These are phyloP conservation scores for Xiphias gladius DNA, from an alignment of 2,113 vertebrate genomes.

Conservation along the genomic window DNA sequence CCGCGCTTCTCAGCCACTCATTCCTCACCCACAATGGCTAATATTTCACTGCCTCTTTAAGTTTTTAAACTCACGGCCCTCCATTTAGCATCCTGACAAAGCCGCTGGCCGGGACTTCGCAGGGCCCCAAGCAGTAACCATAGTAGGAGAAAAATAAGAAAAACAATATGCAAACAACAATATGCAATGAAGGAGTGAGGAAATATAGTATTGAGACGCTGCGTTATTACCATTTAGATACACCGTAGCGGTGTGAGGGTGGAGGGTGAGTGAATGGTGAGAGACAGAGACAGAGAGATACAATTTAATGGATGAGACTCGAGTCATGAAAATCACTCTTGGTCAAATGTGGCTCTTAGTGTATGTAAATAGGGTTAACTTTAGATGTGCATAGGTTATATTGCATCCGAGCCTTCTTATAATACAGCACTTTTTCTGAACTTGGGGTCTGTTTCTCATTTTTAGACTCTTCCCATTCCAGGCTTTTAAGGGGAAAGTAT, in stretches of 20 bases:
- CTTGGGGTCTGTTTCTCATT: constrained; percentile 27
- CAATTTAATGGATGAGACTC: constrained; percentile 73
- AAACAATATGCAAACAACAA: constrained; percentile 69
- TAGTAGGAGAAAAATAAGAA: constrained; percentile 46
- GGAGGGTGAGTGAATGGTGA: constrained; percentile 30
- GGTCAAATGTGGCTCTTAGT: constrained; percentile 57
- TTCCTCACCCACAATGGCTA: constrained; percentile 96
- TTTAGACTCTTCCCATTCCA: background rate
- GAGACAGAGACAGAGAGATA: constrained; percentile 34
- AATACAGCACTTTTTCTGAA: constrained; percentile 15
- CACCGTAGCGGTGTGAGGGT: constrained; percentile 26
- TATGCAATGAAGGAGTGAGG: constrained; percentile 49
- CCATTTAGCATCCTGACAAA: constrained; percentile 91
- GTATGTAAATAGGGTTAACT: constrained; percentile 61
- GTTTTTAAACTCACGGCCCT: constrained; percentile 92
- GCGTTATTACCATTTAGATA: constrained; percentile 82
- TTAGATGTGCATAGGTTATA: constrained; percentile 40
- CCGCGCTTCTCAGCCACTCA: constrained; percentile 94
- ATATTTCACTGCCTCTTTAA: constrained; percentile 98
- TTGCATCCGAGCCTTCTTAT: constrained; percentile 7
- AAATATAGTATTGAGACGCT: constrained; percentile 64
- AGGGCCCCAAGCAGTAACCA: constrained; percentile 30
- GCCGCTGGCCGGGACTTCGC: constrained; percentile 66
- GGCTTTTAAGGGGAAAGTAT: constrained; percentile 5
- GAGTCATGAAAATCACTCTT: constrained; percentile 71